Percentiles rank a stretch among this genome's conserved stretches.
Evolutionary conservation across 2,113 vertebrate species (phyloP).

Genomic region (Nycticebus coucang): DNA sequence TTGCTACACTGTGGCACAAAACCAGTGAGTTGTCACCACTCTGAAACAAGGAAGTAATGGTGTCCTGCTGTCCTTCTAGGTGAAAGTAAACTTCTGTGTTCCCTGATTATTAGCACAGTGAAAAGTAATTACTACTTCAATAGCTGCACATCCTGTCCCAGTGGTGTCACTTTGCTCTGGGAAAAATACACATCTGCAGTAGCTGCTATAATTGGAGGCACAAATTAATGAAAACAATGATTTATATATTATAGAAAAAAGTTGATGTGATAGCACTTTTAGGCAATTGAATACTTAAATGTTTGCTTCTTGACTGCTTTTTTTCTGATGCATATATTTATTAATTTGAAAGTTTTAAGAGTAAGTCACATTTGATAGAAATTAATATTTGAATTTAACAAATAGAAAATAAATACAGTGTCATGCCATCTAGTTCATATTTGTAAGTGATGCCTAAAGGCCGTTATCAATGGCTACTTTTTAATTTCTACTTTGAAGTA

Average conservation of each 20-base stretch:
- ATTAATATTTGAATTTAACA: slow-evolving; percentile 10
- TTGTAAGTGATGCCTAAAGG: not conserved
- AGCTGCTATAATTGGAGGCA: not conserved
- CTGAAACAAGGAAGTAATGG: not conserved
- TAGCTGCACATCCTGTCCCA: rapidly evolving
- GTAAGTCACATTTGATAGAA: not conserved
- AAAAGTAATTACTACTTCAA: not conserved
- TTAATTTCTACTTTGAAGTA: not conserved
- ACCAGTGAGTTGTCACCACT: not conserved
- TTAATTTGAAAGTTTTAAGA: slow-evolving; percentile 7
- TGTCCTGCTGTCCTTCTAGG: not conserved
- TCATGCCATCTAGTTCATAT: not conserved
- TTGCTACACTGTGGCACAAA: not conserved
- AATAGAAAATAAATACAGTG: not conserved
- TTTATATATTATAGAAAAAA: not conserved
- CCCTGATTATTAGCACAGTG: not conserved
- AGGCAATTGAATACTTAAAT: not conserved
- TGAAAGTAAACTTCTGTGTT: not conserved
- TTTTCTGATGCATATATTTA: not conserved
- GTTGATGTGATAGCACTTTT: not conserved
- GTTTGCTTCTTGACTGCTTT: not conserved
- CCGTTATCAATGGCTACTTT: not conserved
- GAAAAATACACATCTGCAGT: not conserved
- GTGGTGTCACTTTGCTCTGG: not conserved
- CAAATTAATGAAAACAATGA: not conserved